Base-by-base conservation (phyloP, 1,140 invertebrate genomes). In the Leptinotarsa defecta region DNA sequence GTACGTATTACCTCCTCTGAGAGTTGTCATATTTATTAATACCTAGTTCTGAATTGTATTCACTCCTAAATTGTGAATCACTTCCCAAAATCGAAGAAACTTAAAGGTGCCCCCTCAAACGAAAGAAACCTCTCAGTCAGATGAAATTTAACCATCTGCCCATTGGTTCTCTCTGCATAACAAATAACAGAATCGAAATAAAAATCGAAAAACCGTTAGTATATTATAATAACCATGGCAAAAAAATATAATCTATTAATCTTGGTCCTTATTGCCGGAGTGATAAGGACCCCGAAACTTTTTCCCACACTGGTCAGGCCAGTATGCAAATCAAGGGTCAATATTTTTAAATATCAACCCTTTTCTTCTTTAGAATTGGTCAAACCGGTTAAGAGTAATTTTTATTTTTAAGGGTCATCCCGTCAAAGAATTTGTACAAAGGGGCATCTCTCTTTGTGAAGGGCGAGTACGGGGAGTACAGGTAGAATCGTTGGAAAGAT, bases 291-390 rank as follows among this genome's bases (percentile, higher is more conserved):
- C 61, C 34, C 24, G n/a, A 43, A 73, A 73, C 17, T 20, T 65
- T 64, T 73, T 71, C 69, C 34, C 63, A 65, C 34, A 73, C 71
- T 73, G 71, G 71, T 73, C 71, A 73, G 71, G 71, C 71, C 4
- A 73, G 71, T 73, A 73, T 73, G 71, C 71, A 73, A 73, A 73
- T 73, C 20, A 73, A 24, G 71, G 71, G 71, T 73, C 71, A 73
- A 73, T 65, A 73, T 73, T 73, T 73, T 73, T 64, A 73, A 43
- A 63, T 48, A 24, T 65, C 62, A 73, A 57, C 71, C 71, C 71
- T 73, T 73, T 52, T n/a, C 52, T 57, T 19, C 52, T 65, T 73
- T 65, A 73, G 71, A 49, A 48, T 73, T 65, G 71, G 71, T 73
- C 71, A 73, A 73, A 73, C 71, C 71, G 71, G 71, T 73, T 73